Evolutionary conservation across 35 echinoderm and acorn worm species (phyloP).

Genomic region (Lytechinus pictus): DNA sequence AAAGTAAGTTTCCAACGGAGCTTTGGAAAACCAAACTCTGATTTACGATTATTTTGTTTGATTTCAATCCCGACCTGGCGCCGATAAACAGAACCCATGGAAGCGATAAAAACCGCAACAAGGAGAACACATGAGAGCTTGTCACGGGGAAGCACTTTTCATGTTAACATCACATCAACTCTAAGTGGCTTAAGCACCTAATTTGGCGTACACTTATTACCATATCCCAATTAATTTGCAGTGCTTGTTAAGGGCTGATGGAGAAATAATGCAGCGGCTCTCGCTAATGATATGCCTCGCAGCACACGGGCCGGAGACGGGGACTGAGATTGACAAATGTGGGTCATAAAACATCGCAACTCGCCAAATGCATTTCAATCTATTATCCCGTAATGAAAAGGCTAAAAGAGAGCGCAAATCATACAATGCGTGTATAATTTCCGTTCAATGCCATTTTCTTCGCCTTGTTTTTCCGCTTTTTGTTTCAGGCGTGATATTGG

Average conservation of each 20-base stretch:
- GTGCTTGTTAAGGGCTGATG: constrained; percentile 40
- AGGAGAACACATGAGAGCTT: background rate
- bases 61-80: background rate
- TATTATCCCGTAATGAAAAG: background rate
- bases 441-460: constrained; percentile 18
- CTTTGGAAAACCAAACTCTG: background rate
- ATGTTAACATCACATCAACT: background rate
- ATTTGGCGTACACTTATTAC: constrained; percentile 41
- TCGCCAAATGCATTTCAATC: constrained; percentile 17
- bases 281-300: constrained; percentile 16
- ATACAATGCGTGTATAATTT: constrained; percentile 14
- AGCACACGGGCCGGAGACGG: background rate
- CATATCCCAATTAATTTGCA: constrained; percentile 31
- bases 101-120: background rate
- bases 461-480: background rate
- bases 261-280: constrained; percentile 38
- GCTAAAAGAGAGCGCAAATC: background rate
- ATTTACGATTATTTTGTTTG: constrained; percentile 10
- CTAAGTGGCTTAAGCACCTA: constrained; percentile 46
- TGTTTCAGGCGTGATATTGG: background rate
- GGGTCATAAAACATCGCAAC: constrained; percentile 17
- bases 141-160: constrained; percentile 21
- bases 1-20: too few species aligned
- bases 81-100: background rate
- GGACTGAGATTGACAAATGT: constrained; percentile 11